phyloP scores from a whole-genome alignment of 2,888 invertebrate genomes.

The Mallateleia sp. region DNA sequence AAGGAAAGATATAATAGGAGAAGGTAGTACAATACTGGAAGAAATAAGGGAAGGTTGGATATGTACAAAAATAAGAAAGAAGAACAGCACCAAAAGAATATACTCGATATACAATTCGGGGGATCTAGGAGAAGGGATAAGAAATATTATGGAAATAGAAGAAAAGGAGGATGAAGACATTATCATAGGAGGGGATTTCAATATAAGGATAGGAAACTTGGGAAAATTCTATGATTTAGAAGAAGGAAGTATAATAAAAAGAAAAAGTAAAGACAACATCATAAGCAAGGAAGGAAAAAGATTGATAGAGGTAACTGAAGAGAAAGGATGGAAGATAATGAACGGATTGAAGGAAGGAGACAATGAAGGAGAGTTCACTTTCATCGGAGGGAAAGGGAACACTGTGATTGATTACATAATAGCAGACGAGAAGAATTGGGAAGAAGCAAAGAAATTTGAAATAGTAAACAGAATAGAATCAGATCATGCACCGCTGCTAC shows the following conservation, averaged over 20 bases:
- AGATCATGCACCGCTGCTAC: slow-evolving; percentile 57
- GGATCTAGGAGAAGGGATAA: not conserved
- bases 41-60: not conserved
- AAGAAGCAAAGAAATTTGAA: slow-evolving; percentile 8
- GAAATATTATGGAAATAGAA: not conserved
- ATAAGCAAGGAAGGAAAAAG: slow-evolving; percentile 36
- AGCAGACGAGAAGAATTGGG: slow-evolving; percentile 20
- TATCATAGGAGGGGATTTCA: not conserved
- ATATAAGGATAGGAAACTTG: slow-evolving; percentile 31
- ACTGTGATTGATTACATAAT: slow-evolving; percentile 67
- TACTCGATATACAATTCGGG: slow-evolving; percentile 3
- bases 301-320: slow-evolving; percentile 17
- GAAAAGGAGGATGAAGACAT: not conserved
- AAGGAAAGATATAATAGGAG: not conserved
- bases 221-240: slow-evolving; percentile 10
- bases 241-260: not conserved
- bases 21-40: not conserved
- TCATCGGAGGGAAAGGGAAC: slow-evolving; percentile 43
- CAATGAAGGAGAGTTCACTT: slow-evolving; percentile 54
- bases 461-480: slow-evolving; percentile 51
- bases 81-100: not conserved
- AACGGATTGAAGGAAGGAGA: slow-evolving; percentile 51
- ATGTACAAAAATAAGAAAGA: not conserved
- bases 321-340: slow-evolving; percentile 42
- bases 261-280: slow-evolving; percentile 9